Percentiles rank a stretch among this genome's conserved stretches.
Evolutionary conservation across 2,797 vertebrate genomes (phyloP).

Genomic region (Sebastolobus altivelis): DNA sequence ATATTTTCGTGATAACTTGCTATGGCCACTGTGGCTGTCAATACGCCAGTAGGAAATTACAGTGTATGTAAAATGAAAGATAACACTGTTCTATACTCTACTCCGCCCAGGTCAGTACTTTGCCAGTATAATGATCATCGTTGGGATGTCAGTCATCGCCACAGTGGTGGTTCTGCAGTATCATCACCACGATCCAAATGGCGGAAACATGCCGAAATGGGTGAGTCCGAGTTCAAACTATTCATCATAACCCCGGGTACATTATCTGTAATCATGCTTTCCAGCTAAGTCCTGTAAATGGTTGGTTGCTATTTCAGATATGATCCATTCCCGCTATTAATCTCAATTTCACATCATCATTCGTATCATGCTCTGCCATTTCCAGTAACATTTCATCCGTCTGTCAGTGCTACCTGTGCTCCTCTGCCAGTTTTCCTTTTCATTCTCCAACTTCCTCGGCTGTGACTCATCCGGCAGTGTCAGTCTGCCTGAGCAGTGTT

Average conservation of each 20-base stretch:
- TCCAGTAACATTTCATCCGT: slow-evolving; percentile 19
- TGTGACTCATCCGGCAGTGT: slow-evolving; percentile 70
- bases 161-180: slow-evolving; percentile 88
- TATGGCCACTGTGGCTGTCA: neutral
- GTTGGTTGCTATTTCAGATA: neutral
- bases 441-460: slow-evolving; percentile 44
- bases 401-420: slow-evolving; percentile 45
- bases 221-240: slow-evolving; percentile 66
- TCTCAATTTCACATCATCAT: slow-evolving; percentile 13
- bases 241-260: slow-evolving; percentile 4
- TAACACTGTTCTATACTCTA: slow-evolving; percentile 5
- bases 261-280: neutral
- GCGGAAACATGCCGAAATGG: slow-evolving; percentile 89
- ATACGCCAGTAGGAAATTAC: neutral
- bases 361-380: slow-evolving; percentile 7
- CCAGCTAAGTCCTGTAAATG: neutral
- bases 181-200: slow-evolving; percentile 88
- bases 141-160: slow-evolving; percentile 89
- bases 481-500: slow-evolving; percentile 58
- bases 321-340: slow-evolving; percentile 26
- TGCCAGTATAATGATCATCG: slow-evolving; percentile 90
- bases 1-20: neutral
- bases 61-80: slow-evolving; percentile 17
- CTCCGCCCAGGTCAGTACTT: slow-evolving; percentile 87
- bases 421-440: slow-evolving; percentile 17